A percentile compares a stretch with the other conserved stretches of the same genome.
Evolutionary conservation across 2,113 vertebrate genomes (phyloP).

Genomic region (Sylvietta virens): DNA sequence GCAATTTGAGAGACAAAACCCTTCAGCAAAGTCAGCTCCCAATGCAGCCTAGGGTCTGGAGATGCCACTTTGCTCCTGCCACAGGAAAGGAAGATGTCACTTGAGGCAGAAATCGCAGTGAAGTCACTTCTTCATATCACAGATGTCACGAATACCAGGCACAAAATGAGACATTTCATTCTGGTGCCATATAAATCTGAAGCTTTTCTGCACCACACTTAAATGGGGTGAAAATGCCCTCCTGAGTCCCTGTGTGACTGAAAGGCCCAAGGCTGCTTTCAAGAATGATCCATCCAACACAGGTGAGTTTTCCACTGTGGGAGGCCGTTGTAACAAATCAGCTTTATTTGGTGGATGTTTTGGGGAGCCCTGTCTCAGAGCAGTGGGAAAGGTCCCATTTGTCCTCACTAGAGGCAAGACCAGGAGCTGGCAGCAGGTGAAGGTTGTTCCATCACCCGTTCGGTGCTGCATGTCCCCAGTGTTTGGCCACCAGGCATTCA

Average conservation of each 20-base stretch:
- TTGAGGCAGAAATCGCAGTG: not conserved
- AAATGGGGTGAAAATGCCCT: not conserved
- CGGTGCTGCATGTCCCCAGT: accelerated
- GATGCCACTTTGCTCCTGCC: not conserved
- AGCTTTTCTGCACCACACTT: not conserved
- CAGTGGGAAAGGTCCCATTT: not conserved
- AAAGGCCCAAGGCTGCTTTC: not conserved
- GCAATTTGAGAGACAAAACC: not conserved
- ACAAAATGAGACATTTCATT: not conserved
- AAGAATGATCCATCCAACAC: not conserved
- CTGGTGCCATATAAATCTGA: not conserved
- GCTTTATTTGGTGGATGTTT: not conserved
- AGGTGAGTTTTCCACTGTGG: not conserved
- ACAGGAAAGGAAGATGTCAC: not conserved
- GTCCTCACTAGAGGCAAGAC: not conserved
- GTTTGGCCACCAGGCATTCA: not conserved
- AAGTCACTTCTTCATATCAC: not conserved
- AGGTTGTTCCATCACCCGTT: not conserved
- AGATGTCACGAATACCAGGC: not conserved
- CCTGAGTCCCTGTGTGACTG: not conserved
- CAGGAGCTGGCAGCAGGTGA: not conserved
- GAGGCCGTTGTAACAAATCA: not conserved
- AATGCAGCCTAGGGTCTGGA: not conserved
- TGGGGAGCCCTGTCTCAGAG: not conserved
- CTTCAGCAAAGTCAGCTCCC: not conserved